Conservation (phyloP, 2,888 invertebrate species). For the Myopa tessellatipennis region DNA sequence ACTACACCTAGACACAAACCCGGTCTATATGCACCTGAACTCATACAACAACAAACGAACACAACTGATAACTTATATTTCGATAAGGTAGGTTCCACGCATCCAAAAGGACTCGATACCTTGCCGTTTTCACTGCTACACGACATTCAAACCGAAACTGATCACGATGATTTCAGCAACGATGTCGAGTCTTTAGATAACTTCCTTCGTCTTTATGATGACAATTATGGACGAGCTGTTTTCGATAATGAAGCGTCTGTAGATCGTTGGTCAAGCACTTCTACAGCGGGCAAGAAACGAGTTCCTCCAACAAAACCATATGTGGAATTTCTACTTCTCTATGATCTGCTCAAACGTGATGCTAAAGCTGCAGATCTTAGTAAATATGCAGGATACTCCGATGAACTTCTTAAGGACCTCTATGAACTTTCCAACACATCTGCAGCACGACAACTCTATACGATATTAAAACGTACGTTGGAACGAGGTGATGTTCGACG, state of each 20-base stretch:
- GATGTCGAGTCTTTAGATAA: slow-evolving; percentile 66
- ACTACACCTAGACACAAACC: slow-evolving; percentile 60
- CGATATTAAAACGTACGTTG: slow-evolving; percentile 63
- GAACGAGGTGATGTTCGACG: slow-evolving; percentile 63
- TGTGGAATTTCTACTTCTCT: slow-evolving; percentile 66
- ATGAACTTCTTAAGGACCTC: slow-evolving; percentile 60
- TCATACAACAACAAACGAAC: slow-evolving; percentile 41
- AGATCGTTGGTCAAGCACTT: slow-evolving; percentile 62
- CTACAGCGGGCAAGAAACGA: slow-evolving; percentile 66
- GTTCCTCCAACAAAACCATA: slow-evolving; percentile 67
- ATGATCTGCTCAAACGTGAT: slow-evolving; percentile 67
- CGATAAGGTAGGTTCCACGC: slow-evolving; percentile 52
- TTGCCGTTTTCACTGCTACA: slow-evolving; percentile 62
- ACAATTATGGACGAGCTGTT: slow-evolving; percentile 62
- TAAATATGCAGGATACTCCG: slow-evolving; percentile 66
- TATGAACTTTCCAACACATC: slow-evolving; percentile 61
- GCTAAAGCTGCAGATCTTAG: slow-evolving; percentile 65
- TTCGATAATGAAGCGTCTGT: slow-evolving; percentile 59
- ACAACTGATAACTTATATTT: slow-evolving; percentile 49
- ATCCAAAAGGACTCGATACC: slow-evolving; percentile 57
- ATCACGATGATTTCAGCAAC: slow-evolving; percentile 61
- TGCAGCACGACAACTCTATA: slow-evolving; percentile 63
- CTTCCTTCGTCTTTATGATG: slow-evolving; percentile 66
- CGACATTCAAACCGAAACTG: slow-evolving; percentile 62
- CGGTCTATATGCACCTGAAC: slow-evolving; percentile 58